Evolutionary conservation across 2,888 invertebrate genomes (phyloP).

Genomic region (Marasmarcha lunaedactyla): DNA sequence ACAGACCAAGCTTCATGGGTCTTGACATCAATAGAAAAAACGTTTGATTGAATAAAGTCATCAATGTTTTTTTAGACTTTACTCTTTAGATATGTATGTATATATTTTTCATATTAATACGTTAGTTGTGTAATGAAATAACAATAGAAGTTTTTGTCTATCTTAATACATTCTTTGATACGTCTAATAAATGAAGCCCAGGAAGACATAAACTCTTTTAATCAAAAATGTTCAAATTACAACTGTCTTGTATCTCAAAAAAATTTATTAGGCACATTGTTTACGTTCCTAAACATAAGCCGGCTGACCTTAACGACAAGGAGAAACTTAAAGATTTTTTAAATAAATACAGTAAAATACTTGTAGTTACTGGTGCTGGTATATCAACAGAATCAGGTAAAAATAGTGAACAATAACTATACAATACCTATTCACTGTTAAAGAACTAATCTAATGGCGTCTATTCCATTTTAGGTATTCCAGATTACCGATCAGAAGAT

Average conservation of each 20-base stretch:
- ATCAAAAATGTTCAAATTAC: constrained; percentile 25
- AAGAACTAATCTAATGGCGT: too few relatives aligned
- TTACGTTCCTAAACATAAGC: constrained; percentile 80
- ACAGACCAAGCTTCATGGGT: too few relatives aligned
- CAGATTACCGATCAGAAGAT: constrained; percentile 92
- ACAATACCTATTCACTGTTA: neutral
- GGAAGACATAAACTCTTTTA: too few relatives aligned
- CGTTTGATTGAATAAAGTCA: too few relatives aligned
- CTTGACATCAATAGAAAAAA: too few relatives aligned
- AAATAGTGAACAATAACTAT: constrained; percentile 8
- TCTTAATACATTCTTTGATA: too few relatives aligned
- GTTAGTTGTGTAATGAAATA: too few relatives aligned
- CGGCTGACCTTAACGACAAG: constrained; percentile 72
- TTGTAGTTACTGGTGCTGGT: constrained; percentile 92
- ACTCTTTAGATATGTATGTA: too few relatives aligned
- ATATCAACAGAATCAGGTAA: constrained; percentile 94
- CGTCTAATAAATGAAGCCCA: too few relatives aligned
- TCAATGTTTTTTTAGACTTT: too few relatives aligned
- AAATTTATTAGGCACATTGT: constrained; percentile 26
- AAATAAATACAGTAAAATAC: constrained; percentile 59
- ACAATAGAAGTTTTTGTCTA: too few relatives aligned
- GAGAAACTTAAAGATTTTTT: constrained; percentile 72
- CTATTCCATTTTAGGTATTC: constrained; percentile 76
- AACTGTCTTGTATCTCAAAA: constrained; percentile 14
- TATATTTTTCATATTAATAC: too few relatives aligned